A percentile compares a stretch with the other conserved stretches of the same genome.
Evolutionary conservation across 2,113 vertebrate genomes (phyloP).

Genomic region (Chiloscyllium plagiosum): DNA sequence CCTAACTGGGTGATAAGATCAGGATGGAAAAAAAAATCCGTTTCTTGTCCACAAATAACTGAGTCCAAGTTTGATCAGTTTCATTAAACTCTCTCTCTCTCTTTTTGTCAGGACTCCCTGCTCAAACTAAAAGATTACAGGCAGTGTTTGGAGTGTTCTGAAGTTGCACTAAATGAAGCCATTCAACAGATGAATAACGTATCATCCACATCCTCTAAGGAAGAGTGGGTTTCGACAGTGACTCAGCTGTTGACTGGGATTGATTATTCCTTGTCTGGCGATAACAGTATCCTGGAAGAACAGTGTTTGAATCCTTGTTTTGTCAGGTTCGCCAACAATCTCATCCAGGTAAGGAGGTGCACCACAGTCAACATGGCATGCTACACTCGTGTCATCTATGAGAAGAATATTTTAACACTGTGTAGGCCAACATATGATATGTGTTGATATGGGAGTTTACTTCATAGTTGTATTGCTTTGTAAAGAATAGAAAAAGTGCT

Average conservation of each 20-base stretch:
- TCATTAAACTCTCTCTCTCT: background rate
- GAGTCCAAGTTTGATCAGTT: background rate
- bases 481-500: background rate
- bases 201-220: conserved; percentile 67
- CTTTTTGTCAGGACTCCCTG: conserved; percentile 71
- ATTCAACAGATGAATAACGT: conserved; percentile 79
- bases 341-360: conserved; percentile 75
- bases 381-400: background rate
- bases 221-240: conserved; percentile 87
- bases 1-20: background rate
- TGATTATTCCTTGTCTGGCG: conserved; percentile 68
- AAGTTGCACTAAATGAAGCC: conserved; percentile 86
- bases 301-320: conserved; percentile 61
- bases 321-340: conserved; percentile 77
- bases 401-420: background rate
- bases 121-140: conserved; percentile 74
- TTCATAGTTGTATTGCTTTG: background rate
- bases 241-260: conserved; percentile 76
- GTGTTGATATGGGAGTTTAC: background rate
- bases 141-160: conserved; percentile 83
- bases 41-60: background rate
- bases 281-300: conserved; percentile 61
- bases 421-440: background rate
- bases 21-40: background rate
- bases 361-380: background rate